Evolutionary conservation across 2,113 vertebrate species (phyloP).

Genomic region (Odontophorus gujanensis): DNA sequence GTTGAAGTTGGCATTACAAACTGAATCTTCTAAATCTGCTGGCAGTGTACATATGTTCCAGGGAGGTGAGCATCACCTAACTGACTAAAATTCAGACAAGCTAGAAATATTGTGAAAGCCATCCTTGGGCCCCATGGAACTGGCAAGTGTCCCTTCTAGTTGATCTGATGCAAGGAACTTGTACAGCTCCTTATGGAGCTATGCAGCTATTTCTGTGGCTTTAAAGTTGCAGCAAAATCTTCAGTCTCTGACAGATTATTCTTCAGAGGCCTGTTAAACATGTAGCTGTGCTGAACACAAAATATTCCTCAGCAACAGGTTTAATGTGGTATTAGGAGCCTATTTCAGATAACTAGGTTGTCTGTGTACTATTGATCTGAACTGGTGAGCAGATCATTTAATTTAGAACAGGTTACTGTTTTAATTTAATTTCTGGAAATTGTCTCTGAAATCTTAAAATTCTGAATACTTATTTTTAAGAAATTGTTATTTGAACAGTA

Average conservation of each 20-base stretch:
- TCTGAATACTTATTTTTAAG: neutral
- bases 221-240: constrained; percentile 56
- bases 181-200: constrained; percentile 23
- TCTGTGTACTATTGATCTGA: constrained; percentile 52
- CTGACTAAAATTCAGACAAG: neutral
- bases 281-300: constrained; percentile 48
- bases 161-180: neutral
- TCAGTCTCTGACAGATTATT: constrained; percentile 51
- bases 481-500: neutral
- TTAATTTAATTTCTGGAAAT: constrained; percentile 40
- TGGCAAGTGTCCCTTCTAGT: neutral
- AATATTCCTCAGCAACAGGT: constrained; percentile 58
- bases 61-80: neutral
- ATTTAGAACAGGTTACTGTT: neutral
- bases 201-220: constrained; percentile 32
- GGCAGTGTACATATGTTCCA: neutral
- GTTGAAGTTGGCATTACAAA: neutral
- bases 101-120: neutral
- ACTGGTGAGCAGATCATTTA: constrained; percentile 48
- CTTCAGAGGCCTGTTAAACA: constrained; percentile 59
- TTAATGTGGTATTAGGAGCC: constrained; percentile 47
- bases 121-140: neutral
- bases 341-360: constrained; percentile 38
- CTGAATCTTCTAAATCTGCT: constrained; percentile 6
- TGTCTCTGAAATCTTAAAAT: neutral